Evolutionary conservation across 2,113 vertebrate genomes (phyloP).

Genomic region (Calcarius ornatus): DNA sequence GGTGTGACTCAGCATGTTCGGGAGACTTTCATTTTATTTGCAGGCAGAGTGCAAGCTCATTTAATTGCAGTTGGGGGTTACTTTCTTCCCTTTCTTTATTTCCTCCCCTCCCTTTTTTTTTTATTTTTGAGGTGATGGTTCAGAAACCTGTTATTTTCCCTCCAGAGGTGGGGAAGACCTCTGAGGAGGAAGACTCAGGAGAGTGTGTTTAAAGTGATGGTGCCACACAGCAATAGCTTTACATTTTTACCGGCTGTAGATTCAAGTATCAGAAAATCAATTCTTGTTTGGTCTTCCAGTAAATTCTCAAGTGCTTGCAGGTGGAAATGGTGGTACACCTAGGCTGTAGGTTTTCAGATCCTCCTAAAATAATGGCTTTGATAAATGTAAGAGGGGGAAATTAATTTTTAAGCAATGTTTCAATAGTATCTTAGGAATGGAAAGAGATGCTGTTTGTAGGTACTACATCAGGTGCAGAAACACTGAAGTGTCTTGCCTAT

Average conservation of each 20-base stretch:
- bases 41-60: neutral
- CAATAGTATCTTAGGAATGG: neutral
- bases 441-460: neutral
- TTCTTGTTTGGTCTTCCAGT: neutral
- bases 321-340: neutral
- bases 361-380: neutral
- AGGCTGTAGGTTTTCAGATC: neutral
- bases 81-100: neutral
- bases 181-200: neutral
- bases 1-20: neutral
- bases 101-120: neutral
- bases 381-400: neutral
- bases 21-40: neutral
- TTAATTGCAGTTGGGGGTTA: neutral
- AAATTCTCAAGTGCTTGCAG: neutral
- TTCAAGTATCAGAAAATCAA: neutral
- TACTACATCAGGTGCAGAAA: neutral
- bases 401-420: neutral
- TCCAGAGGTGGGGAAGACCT: neutral
- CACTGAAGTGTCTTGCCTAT: fast-evolving
- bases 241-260: neutral
- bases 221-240: neutral
- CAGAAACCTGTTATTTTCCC: neutral
- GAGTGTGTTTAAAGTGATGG: neutral
- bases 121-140: neutral